Conservation (phyloP, 2,797 vertebrate species). For the Silurus lanzhouensis region DNA sequence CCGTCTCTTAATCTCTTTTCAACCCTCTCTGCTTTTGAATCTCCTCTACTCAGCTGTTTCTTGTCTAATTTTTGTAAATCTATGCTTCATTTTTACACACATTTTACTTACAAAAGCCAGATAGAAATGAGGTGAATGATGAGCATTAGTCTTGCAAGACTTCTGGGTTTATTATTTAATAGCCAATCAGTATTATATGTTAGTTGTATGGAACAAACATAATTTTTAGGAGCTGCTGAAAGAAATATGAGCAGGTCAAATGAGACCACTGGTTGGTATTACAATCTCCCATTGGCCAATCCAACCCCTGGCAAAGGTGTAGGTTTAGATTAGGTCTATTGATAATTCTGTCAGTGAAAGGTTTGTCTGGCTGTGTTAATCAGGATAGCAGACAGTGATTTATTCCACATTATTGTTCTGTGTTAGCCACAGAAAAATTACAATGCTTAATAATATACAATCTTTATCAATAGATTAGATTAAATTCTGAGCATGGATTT, state of each 20-base stretch:
- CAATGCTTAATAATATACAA: no score
- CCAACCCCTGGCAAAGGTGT: background rate
- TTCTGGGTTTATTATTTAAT: background rate
- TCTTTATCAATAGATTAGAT: constrained; percentile 11
- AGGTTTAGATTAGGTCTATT: background rate
- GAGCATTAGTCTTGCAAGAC: background rate
- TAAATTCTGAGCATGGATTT: background rate
- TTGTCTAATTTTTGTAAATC: background rate
- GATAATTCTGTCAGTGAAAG: background rate
- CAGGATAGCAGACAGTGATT: background rate
- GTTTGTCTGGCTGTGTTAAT: background rate
- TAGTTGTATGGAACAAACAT: background rate
- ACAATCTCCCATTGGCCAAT: background rate
- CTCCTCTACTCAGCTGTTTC: background rate
- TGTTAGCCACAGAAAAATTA: background rate
- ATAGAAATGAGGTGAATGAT: background rate
- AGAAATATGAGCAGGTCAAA: background rate
- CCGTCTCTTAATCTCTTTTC: no score
- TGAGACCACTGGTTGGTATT: background rate
- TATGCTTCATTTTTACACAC: background rate
- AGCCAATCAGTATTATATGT: no score
- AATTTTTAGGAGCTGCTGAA: background rate
- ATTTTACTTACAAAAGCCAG: background rate
- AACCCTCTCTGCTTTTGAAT: background rate
- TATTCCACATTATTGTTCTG: background rate